These are phyloP conservation scores for Tetramorium bicarinatum DNA, from an alignment of 2,888 invertebrate genomes.

Conservation along the genomic window DNA sequence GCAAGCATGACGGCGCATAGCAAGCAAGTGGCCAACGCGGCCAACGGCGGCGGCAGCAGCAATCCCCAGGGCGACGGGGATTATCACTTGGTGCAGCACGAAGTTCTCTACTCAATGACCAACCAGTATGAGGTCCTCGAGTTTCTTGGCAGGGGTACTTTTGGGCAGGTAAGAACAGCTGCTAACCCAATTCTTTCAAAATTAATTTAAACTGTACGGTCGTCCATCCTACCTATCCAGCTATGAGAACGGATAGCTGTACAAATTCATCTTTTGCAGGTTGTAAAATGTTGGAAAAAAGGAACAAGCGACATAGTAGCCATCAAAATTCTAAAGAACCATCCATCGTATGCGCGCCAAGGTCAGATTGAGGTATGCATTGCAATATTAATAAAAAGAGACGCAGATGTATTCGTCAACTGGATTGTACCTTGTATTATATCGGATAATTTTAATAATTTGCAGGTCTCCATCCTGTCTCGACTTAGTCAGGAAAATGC, in stretches of 20 bases:
- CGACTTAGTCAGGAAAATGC: slow-evolving; percentile 98
- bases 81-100: slow-evolving; percentile 99
- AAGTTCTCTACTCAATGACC: slow-evolving; percentile 98
- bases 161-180: slow-evolving; percentile 90
- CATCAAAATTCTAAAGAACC: slow-evolving; percentile 99
- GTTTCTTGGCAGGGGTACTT: slow-evolving; percentile 99
- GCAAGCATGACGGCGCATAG: slow-evolving; percentile 93
- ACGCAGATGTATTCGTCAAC: background rate
- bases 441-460: background rate
- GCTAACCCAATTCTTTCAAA: background rate
- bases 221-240: background rate
- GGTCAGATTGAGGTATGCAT: slow-evolving; percentile 98
- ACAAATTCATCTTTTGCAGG: slow-evolving; percentile 88
- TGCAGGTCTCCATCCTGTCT: slow-evolving; percentile 94
- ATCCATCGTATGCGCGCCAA: slow-evolving; percentile 99
- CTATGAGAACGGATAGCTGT: background rate
- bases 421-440: background rate
- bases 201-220: background rate
- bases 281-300: slow-evolving; percentile 99
- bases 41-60: slow-evolving; percentile 88
- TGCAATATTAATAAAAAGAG: background rate
- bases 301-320: slow-evolving; percentile 99
- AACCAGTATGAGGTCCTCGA: slow-evolving; percentile 98
- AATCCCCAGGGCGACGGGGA: slow-evolving; percentile 94
- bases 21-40: slow-evolving; percentile 93